Percentiles rank a stretch among this genome's conserved stretches.
These are phyloP conservation scores for Dicaeum eximium DNA, from an alignment of 2,113 vertebrate genomes.

Conservation along the genomic window DNA sequence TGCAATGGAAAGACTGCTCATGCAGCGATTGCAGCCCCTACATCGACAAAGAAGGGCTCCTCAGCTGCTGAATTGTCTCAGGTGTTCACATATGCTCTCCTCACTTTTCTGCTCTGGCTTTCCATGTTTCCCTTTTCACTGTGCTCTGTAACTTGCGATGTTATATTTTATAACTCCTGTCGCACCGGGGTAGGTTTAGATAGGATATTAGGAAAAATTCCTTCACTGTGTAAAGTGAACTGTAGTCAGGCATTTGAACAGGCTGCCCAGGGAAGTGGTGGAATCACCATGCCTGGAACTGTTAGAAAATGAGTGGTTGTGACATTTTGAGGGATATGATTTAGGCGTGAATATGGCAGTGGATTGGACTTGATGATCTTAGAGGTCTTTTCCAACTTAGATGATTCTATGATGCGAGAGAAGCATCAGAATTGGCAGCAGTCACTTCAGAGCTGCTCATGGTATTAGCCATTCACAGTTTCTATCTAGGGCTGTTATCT, in stretches of 20 bases:
- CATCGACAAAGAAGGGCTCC: not conserved
- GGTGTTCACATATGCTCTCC: not conserved
- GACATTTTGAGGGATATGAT: not conserved
- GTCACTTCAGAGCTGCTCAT: not conserved
- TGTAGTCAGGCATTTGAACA: not conserved
- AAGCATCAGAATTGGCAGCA: not conserved
- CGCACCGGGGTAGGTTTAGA: not conserved
- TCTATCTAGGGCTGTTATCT: not conserved
- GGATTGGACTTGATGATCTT: not conserved
- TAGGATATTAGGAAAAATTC: not conserved
- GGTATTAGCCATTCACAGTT: not conserved
- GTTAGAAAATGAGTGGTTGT: not conserved
- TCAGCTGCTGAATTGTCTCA: not conserved
- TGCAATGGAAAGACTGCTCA: not conserved
- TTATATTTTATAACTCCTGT: not conserved
- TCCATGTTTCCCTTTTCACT: not conserved
- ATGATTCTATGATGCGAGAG: accelerated
- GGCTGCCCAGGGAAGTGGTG: not conserved
- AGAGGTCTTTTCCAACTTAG: not conserved
- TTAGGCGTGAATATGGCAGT: not conserved
- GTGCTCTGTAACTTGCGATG: not conserved
- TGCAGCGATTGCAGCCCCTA: not conserved
- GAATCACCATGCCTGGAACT: not conserved
- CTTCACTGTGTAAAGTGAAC: not conserved
- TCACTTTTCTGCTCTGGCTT: not conserved